Evolutionary conservation across 92 coral and sea anemone species (phyloP).

Genomic region (Actinernus sp.): DNA sequence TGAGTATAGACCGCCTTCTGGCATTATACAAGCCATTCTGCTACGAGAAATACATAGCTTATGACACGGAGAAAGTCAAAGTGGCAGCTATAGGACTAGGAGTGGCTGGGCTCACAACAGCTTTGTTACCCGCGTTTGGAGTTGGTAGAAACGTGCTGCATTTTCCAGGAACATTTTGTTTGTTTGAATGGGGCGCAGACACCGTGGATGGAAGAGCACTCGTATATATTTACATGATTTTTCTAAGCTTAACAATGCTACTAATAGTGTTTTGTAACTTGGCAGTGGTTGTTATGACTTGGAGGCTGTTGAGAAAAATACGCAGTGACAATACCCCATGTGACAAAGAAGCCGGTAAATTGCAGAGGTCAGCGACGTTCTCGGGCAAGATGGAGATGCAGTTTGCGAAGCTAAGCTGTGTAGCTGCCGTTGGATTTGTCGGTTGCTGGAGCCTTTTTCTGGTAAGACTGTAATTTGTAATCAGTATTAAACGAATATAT

Average conservation of each 20-base stretch:
- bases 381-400: constrained; percentile 77
- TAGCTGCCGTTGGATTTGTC: constrained; percentile 80
- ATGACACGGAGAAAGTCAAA: constrained; percentile 83
- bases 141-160: constrained; percentile 87
- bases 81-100: constrained; percentile 72
- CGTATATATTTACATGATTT: constrained; percentile 65
- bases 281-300: constrained; percentile 65
- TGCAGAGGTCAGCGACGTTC: neutral
- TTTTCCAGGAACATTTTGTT: constrained; percentile 96
- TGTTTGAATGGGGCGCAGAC: constrained; percentile 87
- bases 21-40: constrained; percentile 90
- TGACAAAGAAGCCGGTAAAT: constrained; percentile 5
- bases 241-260: constrained; percentile 64
- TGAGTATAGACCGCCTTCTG: constrained; percentile 90
- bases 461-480: constrained; percentile 59
- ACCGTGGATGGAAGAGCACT: constrained; percentile 79
- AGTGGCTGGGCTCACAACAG: constrained; percentile 63
- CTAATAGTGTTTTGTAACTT: constrained; percentile 78
- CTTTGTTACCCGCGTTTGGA: constrained; percentile 90
- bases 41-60: constrained; percentile 74
- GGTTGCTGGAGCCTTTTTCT: constrained; percentile 91
- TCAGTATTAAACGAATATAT: no score
- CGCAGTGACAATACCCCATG: constrained; percentile 22
- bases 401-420: constrained; percentile 89
- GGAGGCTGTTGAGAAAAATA: constrained; percentile 54